Evolutionary conservation across 2,888 invertebrate genomes (phyloP), one percentile per base, ranked within the genome.

Genomic region (Invenusta paracnida): DNA sequence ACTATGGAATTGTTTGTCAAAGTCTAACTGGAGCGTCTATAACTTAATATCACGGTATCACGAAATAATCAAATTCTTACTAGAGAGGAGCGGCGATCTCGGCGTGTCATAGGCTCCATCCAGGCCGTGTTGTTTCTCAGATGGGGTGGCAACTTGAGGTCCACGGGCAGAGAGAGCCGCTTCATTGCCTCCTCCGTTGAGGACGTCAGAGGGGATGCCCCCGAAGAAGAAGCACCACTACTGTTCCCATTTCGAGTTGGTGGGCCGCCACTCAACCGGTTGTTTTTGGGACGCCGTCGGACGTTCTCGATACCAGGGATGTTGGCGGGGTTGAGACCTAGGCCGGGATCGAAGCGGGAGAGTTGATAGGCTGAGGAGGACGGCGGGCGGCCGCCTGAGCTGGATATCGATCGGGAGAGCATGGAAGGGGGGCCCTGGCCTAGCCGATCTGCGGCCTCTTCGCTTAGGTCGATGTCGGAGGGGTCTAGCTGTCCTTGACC

Each of bases 141-240:
- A 84, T 86, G 86, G 1, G 83, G 48, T 28, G 86, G 86, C 30
- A 86, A 29, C 29, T 86, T 86, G 23, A 86, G 85, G 73, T 84
- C 67, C 27, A 83, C 82, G 17, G 86, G 82, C 67, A 87, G 82
- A 30, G 85, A 73, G 23, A 86, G 66, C 48, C 84, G 28, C 81
- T 82, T 87, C 30, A 86, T 87, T 23, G 81, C 2, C 17, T 81
- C 84, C 66, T 73, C 67, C 27, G 67, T 81, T 73, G 29, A 67
- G 17, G 27, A 1, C 17, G 17, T 11, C 23, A 17, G 13, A 13
- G 13, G 5, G 11, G 11, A 1, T 13, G 83, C 2, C 73, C 73
- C 73, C 2, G 73, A 23, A 73, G 11, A 2, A 2, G 17, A 5
- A 2, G 2, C 25, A 2, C 73, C 73, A 25, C 17, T 5, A 13